Percentiles rank a stretch among this genome's conserved stretches.
Evolutionary conservation across 2,888 invertebrate genomes (phyloP).

Genomic region (Cancer borealis): DNA sequence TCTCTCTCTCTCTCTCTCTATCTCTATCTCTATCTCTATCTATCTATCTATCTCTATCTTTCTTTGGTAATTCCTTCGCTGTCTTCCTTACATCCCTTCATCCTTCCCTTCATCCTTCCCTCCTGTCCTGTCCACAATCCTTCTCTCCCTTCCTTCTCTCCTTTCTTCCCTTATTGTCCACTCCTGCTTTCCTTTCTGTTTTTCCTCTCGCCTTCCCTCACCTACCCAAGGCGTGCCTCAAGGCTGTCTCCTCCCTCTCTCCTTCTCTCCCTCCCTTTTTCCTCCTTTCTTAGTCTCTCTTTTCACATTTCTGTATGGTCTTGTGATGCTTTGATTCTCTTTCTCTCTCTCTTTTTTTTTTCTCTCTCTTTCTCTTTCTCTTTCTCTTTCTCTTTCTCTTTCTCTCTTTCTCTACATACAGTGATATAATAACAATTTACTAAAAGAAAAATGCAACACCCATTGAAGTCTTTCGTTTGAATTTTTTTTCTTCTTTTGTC

Average conservation of each 20-base stretch:
- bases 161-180: constrained; percentile 14
- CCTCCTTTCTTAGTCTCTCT: neutral
- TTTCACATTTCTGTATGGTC: neutral
- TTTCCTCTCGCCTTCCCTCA: neutral
- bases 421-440: neutral
- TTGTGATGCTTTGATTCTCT: neutral
- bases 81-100: neutral
- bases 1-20: neutral
- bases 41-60: too few relatives aligned
- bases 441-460: neutral
- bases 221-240: neutral
- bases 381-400: neutral
- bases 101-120: neutral
- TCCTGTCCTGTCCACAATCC: neutral
- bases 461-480: neutral
- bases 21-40: neutral
- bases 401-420: neutral
- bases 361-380: constrained; percentile 27
- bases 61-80: neutral
- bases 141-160: neutral
- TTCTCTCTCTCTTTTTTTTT: neutral
- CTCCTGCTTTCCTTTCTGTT: neutral
- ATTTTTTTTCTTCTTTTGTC: neutral
- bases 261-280: neutral
- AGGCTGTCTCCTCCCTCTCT: neutral